phyloP scores from a whole-genome alignment of 2,797 vertebrate species.

The Echiichthys vipera region DNA sequence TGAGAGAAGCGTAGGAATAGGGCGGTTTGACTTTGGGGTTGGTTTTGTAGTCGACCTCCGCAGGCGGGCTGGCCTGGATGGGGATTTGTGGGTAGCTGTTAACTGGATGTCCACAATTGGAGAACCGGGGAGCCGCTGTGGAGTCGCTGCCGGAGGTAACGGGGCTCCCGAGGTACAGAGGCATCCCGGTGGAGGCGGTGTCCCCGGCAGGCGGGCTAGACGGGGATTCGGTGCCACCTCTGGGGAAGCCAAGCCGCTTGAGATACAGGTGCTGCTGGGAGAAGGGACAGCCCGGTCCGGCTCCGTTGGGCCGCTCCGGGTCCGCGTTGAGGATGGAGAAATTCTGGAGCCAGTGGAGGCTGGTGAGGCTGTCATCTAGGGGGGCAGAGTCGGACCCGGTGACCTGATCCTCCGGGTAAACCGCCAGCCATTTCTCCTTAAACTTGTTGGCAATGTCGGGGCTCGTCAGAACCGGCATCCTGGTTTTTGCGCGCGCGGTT shows the following conservation, averaged over 20 bases:
- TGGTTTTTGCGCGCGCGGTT: slow-evolving; percentile 41
- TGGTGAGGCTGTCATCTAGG: slow-evolving; percentile 90
- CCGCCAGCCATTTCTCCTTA: slow-evolving; percentile 82
- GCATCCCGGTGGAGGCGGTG: slow-evolving; percentile 85
- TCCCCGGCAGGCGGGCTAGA: slow-evolving; percentile 89
- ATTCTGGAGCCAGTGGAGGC: slow-evolving; percentile 91
- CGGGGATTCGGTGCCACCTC: slow-evolving; percentile 82
- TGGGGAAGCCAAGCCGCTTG: slow-evolving; percentile 75
- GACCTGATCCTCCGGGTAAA: slow-evolving; percentile 78
- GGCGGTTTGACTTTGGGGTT: slow-evolving; percentile 88
- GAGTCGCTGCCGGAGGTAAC: slow-evolving; percentile 82
- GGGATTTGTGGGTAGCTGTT: slow-evolving; percentile 58
- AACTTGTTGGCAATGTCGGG: slow-evolving; percentile 83
- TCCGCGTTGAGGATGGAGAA: slow-evolving; percentile 89
- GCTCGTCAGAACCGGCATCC: slow-evolving; percentile 87
- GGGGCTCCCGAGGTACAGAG: slow-evolving; percentile 81
- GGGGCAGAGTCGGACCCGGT: slow-evolving; percentile 70
- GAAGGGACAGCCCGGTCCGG: slow-evolving; percentile 72
- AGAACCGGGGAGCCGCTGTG: slow-evolving; percentile 51
- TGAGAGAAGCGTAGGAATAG: slow-evolving; percentile 90
- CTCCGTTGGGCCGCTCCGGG: slow-evolving; percentile 77
- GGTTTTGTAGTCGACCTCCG: slow-evolving; percentile 87
- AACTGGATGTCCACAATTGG: slow-evolving; percentile 52
- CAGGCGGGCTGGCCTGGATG: slow-evolving; percentile 73
- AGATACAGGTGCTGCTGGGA: slow-evolving; percentile 78